Evolutionary conservation across 37 sponge, comb jelly and placozoan genomes (phyloP), one percentile per base, ranked within the genome.

Genomic region (Geodia barretti): DNA sequence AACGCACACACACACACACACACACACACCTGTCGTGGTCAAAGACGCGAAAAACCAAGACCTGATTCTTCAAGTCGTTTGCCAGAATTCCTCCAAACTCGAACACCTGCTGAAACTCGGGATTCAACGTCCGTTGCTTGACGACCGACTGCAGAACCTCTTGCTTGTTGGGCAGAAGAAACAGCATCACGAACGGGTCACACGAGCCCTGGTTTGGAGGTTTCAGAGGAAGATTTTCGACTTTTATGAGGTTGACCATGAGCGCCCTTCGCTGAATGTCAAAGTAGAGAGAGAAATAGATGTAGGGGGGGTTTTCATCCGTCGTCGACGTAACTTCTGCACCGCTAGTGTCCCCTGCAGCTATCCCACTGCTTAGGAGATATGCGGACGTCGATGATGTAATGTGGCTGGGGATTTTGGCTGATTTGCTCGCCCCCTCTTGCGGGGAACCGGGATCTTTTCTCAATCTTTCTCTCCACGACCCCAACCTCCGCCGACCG

Each of bases 81-180:
- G 79, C 59, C 31, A 77, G 39, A 23, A 86, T 40, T 33, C 77
- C 70, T 3, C 68, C 1, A 33, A 91, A 91, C 63, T 81, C 83
- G 78, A 91, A 91, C 59, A 83, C 78, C 75, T 91, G 83, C 26
- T 86, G 66, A 25, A 83, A 80, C 24, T 65, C 32, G 20, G 83
- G 88, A 30, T 79, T 43, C 1, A 9, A 24, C 11, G 33, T 71
- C 41, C 30, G 70, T 39, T 35, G n/a, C 3, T 63, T 65, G 34
- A 82, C 47, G 21, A 64, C 38, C 20, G 75, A 59, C 63, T 78
- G 80, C 14, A 63, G 73, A 31, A 82, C 73, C 39, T 71, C 74
- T 20, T 82, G 74, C 60, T 83, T 82, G 62, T 76, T 82, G 4
- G 79, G 87, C 3, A 82, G 61, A 4, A 91, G 42, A 58, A 83